Percentiles rank a stretch among this genome's conserved stretches.
phyloP scores from a whole-genome alignment of 2,797 vertebrate species.

The Anomalospiza imberbis region DNA sequence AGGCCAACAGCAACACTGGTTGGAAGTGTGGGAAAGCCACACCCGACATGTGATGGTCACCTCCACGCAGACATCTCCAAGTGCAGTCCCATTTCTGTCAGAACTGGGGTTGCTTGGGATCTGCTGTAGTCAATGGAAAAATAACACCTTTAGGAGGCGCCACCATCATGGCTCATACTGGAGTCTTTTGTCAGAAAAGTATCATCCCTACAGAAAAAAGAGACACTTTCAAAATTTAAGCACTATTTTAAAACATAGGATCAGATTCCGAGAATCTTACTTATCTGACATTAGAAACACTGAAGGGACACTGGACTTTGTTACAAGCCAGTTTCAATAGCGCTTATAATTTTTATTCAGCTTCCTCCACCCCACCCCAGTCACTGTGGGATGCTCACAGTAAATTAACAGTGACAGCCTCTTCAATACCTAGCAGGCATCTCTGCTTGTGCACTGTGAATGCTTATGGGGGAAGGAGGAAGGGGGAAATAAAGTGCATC shows the following conservation, averaged over 20 bases:
- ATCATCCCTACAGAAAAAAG: not conserved
- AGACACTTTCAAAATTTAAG: not conserved
- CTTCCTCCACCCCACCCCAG: not conserved
- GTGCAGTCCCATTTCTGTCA: not conserved
- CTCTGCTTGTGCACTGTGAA: not conserved
- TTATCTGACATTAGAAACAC: not conserved
- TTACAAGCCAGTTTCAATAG: not conserved
- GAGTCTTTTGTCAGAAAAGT: not conserved
- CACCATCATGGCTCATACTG: accelerated
- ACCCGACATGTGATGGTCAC: accelerated
- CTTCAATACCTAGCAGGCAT: not conserved
- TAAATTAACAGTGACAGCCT: not conserved
- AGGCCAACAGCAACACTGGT: not conserved
- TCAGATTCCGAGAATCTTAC: not conserved
- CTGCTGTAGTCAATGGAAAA: not conserved
- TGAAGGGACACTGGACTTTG: not conserved
- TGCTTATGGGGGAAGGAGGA: not conserved
- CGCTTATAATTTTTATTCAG: not conserved
- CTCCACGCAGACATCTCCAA: not conserved
- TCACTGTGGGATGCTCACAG: not conserved
- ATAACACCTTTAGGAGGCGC: not conserved
- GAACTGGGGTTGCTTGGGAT: not conserved
- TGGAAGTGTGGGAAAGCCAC: not conserved
- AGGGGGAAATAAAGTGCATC: not conserved
- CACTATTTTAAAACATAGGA: not conserved